Conservation (phyloP, 2,797 vertebrate species). For the Rhinella marina region DNA sequence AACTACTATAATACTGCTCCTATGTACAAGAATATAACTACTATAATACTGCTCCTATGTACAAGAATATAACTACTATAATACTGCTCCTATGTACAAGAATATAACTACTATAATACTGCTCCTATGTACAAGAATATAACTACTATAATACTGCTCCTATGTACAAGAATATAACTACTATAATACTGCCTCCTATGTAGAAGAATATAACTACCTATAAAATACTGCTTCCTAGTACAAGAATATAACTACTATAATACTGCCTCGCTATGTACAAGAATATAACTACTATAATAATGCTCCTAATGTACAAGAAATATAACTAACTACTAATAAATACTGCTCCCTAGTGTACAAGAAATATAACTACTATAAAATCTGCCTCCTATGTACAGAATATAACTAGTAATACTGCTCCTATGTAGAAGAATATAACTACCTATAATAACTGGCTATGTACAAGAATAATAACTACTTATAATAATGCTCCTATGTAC, state of each 20-base stretch:
- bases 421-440: slow-evolving; percentile 1
- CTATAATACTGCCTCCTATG: not conserved
- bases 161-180: slow-evolving; percentile 22
- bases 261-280: slow-evolving; percentile 15
- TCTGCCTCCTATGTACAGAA: slow-evolving; percentile 4
- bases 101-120: slow-evolving; percentile 30
- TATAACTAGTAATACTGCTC: slow-evolving; percentile 13
- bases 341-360: not conserved
- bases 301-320: slow-evolving; percentile 17
- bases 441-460: not conserved
- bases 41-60: not conserved
- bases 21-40: not conserved
- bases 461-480: slow-evolving; percentile 23
- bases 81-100: slow-evolving; percentile 3
- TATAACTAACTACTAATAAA: slow-evolving; percentile 1
- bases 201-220: slow-evolving; percentile 21
- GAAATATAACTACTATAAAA: slow-evolving; percentile 9
- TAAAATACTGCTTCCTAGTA: slow-evolving; percentile 13
- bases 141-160: slow-evolving; percentile 16
- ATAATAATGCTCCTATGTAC: slow-evolving; percentile 8
- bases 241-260: slow-evolving; percentile 26
- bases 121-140: slow-evolving; percentile 24
- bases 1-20: not conserved
- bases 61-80: slow-evolving; percentile 7
- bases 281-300: slow-evolving; percentile 25